Conservation (phyloP, 2,113 vertebrate species). For the Macroglossus sobrinus region DNA sequence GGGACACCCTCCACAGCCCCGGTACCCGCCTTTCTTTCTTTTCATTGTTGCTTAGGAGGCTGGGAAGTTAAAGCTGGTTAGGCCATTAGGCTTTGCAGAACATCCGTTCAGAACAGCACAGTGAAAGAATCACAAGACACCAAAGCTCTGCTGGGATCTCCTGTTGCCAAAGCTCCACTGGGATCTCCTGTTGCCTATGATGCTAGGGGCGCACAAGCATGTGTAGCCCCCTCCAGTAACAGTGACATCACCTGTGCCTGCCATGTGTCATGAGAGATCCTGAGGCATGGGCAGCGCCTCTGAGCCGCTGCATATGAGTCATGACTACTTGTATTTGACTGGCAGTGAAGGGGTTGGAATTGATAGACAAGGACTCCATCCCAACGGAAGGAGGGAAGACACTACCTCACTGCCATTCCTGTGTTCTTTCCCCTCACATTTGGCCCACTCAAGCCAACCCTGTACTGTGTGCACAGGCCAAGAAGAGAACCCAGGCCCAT, state of each 20-base stretch:
- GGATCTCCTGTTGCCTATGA: background rate
- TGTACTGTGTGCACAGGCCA: background rate
- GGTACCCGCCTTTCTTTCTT: background rate
- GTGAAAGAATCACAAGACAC: background rate
- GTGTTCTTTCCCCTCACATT: background rate
- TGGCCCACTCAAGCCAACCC: background rate
- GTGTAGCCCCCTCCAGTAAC: accelerated
- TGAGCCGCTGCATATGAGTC: accelerated
- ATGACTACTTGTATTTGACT: background rate
- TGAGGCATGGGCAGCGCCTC: background rate
- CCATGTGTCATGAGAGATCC: background rate
- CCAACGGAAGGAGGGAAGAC: background rate
- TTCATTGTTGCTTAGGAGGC: background rate
- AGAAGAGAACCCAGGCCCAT: background rate
- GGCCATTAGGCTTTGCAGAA: background rate
- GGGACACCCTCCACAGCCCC: background rate
- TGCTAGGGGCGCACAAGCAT: no score
- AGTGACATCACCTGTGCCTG: background rate
- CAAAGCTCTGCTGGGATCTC: background rate
- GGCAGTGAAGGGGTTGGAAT: background rate
- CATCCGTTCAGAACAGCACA: background rate
- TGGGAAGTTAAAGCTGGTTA: background rate
- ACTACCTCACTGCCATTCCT: background rate
- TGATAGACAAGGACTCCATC: background rate
- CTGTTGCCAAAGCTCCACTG: background rate